Conservation (phyloP, 1,140 invertebrate species). For the Hestina assimilis region DNA sequence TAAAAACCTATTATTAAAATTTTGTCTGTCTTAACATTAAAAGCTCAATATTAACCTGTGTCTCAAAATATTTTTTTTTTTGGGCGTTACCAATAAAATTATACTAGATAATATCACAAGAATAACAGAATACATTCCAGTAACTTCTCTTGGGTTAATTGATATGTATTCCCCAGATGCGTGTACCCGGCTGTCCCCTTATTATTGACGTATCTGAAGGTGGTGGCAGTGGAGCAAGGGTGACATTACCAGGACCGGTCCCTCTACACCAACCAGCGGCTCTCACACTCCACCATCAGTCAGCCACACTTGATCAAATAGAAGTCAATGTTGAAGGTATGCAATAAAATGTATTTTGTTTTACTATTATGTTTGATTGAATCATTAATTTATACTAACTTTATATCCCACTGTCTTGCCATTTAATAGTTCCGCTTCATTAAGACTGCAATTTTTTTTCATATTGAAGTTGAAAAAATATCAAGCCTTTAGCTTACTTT, state of each 20-base stretch:
- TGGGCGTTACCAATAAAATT: no score
- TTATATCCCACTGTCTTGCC: neutral
- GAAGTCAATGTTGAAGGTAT: conserved; percentile 97
- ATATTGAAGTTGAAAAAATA: neutral
- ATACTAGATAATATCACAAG: no score
- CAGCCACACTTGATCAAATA: conserved; percentile 92
- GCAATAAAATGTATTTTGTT: no score
- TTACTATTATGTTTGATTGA: neutral
- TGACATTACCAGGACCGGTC: conserved; percentile 83
- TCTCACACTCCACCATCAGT: conserved; percentile 84
- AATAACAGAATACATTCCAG: no score
- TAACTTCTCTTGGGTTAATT: no score
- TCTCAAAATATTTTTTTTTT: no score
- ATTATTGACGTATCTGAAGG: conserved; percentile 82
- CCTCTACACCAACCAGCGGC: conserved; percentile 82
- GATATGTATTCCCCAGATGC: conserved; percentile 77
- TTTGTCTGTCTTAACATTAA: no score
- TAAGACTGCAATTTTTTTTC: neutral
- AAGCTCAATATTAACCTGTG: no score
- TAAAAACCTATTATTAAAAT: no score
- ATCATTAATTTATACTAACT: neutral
- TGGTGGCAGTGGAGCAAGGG: conserved; percentile 86
- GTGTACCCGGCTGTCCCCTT: conserved; percentile 89
- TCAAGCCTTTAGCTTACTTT: conserved; percentile 5
- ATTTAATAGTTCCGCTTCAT: conserved; percentile 6